Percentiles rank a stretch among this genome's conserved stretches.
phyloP scores from a whole-genome alignment of 2,797 vertebrate genomes.

The Diplodus puntazzo region DNA sequence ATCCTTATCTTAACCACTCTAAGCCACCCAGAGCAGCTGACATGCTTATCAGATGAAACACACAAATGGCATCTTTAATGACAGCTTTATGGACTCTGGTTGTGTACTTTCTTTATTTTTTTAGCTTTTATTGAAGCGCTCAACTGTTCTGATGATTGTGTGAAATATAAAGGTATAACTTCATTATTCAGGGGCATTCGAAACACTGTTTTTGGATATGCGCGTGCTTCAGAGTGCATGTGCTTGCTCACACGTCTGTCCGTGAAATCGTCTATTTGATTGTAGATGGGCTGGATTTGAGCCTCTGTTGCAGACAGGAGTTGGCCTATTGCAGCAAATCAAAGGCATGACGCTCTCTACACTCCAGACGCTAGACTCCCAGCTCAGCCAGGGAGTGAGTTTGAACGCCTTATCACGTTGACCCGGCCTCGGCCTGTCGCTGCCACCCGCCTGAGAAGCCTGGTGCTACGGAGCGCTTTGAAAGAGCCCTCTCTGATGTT shows the following conservation, averaged over 20 bases:
- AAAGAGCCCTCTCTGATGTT: conserved; percentile 62
- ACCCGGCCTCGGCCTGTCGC: conserved; percentile 47
- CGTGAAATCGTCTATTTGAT: conserved; percentile 68
- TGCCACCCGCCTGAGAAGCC: conserved; percentile 13
- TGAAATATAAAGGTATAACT: conserved; percentile 11
- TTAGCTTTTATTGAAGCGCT: conserved; percentile 41
- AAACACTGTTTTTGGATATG: conserved; percentile 21
- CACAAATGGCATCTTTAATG: conserved; percentile 76
- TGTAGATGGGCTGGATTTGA: conserved; percentile 35
- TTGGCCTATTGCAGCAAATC: conserved; percentile 45
- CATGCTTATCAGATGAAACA: conserved; percentile 79
- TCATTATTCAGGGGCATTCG: conserved; percentile 25
- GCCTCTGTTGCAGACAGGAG: conserved; percentile 43
- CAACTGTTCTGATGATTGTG: conserved; percentile 39
- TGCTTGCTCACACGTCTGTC: conserved; percentile 12
- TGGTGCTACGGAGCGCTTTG: conserved; percentile 41
- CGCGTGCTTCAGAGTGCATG: conserved; percentile 9
- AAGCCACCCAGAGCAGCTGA: conserved; percentile 59
- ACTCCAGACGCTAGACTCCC: conserved; percentile 29
- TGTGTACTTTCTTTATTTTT: conserved; percentile 61
- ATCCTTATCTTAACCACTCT: conserved; percentile 63
- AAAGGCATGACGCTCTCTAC: conserved; percentile 34
- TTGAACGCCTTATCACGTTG: conserved; percentile 63
- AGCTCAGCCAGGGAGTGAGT: conserved; percentile 37
- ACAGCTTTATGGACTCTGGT: conserved; percentile 59